These are phyloP conservation scores for Antedon bifida DNA, from an alignment of 35 echinoderm and acorn worm genomes.

Conservation along the genomic window DNA sequence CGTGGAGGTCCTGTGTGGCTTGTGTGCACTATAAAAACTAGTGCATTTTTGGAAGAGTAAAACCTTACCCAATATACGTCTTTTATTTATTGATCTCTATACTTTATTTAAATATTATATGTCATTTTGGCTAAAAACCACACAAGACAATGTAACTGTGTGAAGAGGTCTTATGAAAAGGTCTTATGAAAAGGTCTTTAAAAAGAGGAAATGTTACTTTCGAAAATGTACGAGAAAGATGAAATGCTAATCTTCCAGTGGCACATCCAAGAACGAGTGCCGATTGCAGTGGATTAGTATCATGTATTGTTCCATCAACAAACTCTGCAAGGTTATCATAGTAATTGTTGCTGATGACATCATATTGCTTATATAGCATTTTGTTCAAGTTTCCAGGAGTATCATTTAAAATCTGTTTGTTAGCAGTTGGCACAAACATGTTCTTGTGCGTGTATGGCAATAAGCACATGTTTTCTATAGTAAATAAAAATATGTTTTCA, in stretches of 20 bases:
- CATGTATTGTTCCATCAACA: background rate
- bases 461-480: background rate
- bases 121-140: too few species aligned
- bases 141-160: too few species aligned
- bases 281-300: background rate
- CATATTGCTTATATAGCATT: constrained; percentile 28
- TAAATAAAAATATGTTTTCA: too few species aligned
- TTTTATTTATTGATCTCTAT: too few species aligned
- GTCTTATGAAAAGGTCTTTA: too few species aligned
- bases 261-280: constrained; percentile 45
- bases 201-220: too few species aligned
- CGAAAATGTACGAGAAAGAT: constrained; percentile 25
- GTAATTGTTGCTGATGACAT: background rate
- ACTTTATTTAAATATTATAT: too few species aligned
- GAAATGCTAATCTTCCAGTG: constrained; percentile 62
- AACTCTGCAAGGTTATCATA: constrained; percentile 8
- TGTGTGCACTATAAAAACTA: too few species aligned
- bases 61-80: too few species aligned
- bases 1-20: too few species aligned
- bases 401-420: constrained; percentile 35
- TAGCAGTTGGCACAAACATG: constrained; percentile 26
- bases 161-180: too few species aligned
- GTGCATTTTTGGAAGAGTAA: too few species aligned
- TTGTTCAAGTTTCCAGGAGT: background rate
- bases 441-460: background rate